Evolutionary conservation across 2,113 vertebrate species (phyloP).

Genomic region (Megalops atlanticus): DNA sequence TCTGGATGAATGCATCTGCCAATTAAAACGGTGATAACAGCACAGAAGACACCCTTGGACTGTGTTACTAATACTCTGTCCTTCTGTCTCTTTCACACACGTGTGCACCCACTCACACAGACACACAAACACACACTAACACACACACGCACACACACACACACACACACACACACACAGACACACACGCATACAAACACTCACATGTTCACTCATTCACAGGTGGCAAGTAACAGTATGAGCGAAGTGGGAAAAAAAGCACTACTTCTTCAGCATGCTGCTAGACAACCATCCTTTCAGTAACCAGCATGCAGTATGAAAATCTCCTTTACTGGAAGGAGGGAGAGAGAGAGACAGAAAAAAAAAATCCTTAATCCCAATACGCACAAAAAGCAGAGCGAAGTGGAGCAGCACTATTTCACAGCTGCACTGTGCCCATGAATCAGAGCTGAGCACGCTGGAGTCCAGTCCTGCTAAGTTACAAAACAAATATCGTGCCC

Average conservation of each 20-base stretch:
- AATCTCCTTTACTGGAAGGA: background rate
- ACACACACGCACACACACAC: background rate
- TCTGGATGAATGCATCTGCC: no score
- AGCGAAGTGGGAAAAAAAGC: background rate
- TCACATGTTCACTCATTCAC: background rate
- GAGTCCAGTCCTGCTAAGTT: background rate
- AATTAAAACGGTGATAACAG: no score
- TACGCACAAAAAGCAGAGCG: background rate
- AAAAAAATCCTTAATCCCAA: background rate
- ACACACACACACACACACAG: background rate
- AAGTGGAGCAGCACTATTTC: constrained; percentile 20
- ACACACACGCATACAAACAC: no score
- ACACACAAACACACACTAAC: background rate
- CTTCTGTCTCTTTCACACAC: background rate
- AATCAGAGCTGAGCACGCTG: constrained; percentile 13
- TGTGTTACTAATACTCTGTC: background rate
- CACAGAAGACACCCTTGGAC: no score
- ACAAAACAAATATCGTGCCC: constrained; percentile 16
- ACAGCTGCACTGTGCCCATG: constrained; percentile 4
- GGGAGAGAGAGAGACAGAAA: background rate
- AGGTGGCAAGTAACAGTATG: background rate
- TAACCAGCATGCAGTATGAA: background rate
- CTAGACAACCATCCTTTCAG: background rate
- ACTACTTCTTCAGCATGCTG: background rate
- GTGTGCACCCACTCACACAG: background rate